A percentile compares a stretch with the other conserved stretches of the same genome.
Conservation (phyloP, 1,140 invertebrate species). For the Zaprionus kolodkinae region DNA sequence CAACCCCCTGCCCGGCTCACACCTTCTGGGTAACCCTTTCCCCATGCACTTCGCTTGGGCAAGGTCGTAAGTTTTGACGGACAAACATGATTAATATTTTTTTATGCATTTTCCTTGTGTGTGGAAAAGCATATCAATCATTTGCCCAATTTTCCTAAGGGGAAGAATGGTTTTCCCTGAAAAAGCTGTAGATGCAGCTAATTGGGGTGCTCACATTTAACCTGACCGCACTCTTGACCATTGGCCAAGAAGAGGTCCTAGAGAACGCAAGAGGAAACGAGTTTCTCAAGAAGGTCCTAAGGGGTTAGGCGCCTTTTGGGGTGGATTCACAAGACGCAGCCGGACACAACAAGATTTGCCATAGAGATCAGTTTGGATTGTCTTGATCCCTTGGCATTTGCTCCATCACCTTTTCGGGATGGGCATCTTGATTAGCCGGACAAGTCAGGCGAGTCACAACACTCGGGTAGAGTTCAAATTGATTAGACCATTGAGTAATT, state of each 20-base stretch:
- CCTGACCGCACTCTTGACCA: conserved; percentile 60
- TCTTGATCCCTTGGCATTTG: conserved; percentile 22
- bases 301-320: conserved; percentile 23
- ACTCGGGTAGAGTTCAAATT: conserved; percentile 61
- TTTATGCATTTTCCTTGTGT: conserved; percentile 36
- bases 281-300: conserved; percentile 28
- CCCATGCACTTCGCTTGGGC: conserved; percentile 4
- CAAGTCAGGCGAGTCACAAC: conserved; percentile 29
- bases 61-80: conserved; percentile 44
- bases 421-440: conserved; percentile 55
- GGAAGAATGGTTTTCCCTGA: conserved; percentile 22
- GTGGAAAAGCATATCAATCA: conserved; percentile 66
- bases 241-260: conserved; percentile 40
- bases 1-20: too few relatives aligned
- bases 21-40: conserved; percentile 1
- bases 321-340: conserved; percentile 35
- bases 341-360: conserved; percentile 8
- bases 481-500: conserved; percentile 44
- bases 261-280: conserved; percentile 25
- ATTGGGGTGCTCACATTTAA: conserved; percentile 75
- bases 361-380: not conserved
- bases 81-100: conserved; percentile 77
- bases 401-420: conserved; percentile 32
- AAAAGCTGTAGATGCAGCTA: conserved; percentile 53
- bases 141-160: conserved; percentile 47